Percentiles rank a stretch among this genome's conserved stretches.
phyloP scores from a whole-genome alignment of 2,113 vertebrate species.

The Melanerpes aurifrons region DNA sequence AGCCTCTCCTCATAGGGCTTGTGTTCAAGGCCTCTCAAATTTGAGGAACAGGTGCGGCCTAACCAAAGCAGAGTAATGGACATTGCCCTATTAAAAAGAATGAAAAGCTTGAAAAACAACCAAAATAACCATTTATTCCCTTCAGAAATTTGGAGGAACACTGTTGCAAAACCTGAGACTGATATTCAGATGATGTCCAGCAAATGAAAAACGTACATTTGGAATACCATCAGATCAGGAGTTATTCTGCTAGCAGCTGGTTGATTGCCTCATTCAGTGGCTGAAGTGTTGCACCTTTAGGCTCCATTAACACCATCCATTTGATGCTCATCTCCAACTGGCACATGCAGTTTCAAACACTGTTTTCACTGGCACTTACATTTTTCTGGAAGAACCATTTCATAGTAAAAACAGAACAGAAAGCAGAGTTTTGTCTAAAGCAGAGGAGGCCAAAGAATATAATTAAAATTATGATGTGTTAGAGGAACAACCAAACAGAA shows the following conservation, averaged over 20 bases:
- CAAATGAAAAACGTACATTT: background rate
- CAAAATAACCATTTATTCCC: accelerated
- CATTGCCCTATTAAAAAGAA: background rate
- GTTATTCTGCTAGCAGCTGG: background rate
- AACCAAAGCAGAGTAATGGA: too few relatives aligned
- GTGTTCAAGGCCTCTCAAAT: too few relatives aligned
- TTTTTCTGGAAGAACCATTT: background rate
- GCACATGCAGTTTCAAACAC: background rate
- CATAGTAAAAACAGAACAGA: background rate
- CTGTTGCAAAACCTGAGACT: background rate
- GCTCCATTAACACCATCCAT: background rate
- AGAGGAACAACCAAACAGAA: background rate
- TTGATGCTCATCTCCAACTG: background rate
- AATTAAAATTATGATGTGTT: background rate
- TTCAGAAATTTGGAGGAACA: background rate
- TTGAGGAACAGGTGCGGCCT: too few relatives aligned
- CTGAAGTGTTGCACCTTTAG: background rate
- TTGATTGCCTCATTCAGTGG: background rate
- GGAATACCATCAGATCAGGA: background rate
- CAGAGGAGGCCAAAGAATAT: background rate
- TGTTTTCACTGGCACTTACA: background rate
- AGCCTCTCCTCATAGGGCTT: too few relatives aligned
- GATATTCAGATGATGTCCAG: background rate
- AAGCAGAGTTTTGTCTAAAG: background rate
- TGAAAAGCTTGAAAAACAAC: accelerated